Conservation (phyloP, 2,113 vertebrate species). For the Sminthopsis crassicaudata region DNA sequence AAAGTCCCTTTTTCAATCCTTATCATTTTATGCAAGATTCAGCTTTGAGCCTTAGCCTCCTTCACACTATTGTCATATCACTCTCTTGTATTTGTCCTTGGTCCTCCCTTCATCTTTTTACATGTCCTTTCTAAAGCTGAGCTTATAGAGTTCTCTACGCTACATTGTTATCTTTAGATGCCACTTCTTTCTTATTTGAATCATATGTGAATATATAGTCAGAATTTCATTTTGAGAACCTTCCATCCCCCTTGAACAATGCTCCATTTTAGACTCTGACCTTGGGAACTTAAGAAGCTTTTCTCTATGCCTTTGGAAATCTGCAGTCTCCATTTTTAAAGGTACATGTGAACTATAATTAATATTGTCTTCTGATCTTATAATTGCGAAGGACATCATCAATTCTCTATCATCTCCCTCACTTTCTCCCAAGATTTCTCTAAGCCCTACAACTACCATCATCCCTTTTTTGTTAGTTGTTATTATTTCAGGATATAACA, state of each 20-base stretch:
- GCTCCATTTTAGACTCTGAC: neutral
- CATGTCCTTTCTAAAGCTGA: neutral
- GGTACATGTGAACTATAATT: neutral
- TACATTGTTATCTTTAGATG: neutral
- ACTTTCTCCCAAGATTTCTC: neutral
- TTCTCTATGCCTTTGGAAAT: neutral
- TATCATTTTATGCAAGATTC: neutral
- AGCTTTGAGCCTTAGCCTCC: neutral
- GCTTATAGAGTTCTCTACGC: neutral
- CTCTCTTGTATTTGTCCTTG: conserved; percentile 2
- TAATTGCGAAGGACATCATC: neutral
- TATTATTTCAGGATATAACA: neutral
- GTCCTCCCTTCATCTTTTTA: conserved; percentile 1
- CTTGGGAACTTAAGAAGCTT: neutral
- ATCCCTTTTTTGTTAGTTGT: neutral
- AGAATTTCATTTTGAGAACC: neutral
- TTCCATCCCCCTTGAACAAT: neutral
- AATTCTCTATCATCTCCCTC: neutral
- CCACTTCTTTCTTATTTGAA: neutral
- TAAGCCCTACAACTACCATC: neutral
- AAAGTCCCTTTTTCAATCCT: neutral
- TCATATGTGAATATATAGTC: neutral
- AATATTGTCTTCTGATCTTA: neutral
- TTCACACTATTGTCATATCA: neutral
- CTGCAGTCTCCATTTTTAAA: neutral